Conservation (phyloP, 2,797 vertebrate genomes). For the Lutra lutra region DNA sequence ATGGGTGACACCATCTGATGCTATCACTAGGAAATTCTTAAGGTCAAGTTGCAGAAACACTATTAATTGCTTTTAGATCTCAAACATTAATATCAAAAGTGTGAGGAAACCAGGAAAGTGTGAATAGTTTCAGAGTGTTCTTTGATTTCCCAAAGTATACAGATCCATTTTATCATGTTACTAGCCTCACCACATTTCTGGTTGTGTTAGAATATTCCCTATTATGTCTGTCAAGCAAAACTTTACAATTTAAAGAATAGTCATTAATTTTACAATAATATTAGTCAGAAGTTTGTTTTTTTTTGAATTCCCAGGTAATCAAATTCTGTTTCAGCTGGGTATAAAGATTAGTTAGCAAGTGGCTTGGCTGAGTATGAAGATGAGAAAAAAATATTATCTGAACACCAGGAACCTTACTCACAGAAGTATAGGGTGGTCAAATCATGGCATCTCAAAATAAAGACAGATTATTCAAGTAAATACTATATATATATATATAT, state of each 20-base stretch:
- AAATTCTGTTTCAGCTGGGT: background rate
- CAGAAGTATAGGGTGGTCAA: background rate
- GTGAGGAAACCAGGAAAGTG: background rate
- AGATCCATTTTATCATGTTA: background rate
- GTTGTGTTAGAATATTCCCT: background rate
- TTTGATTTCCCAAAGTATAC: background rate
- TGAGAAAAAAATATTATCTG: background rate
- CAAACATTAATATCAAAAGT: background rate
- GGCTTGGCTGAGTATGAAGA: background rate
- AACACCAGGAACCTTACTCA: background rate
- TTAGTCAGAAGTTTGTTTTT: background rate
- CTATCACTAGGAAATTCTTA: background rate
- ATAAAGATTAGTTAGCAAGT: background rate
- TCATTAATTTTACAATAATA: background rate
- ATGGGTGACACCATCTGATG: background rate
- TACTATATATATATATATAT: background rate
- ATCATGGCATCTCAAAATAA: conserved; percentile 15
- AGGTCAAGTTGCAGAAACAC: background rate
- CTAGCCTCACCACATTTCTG: background rate
- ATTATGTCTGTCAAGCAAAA: background rate
- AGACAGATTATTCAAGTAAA: background rate
- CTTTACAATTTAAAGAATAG: background rate
- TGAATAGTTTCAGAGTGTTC: background rate
- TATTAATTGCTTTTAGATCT: background rate
- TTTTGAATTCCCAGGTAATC: background rate